Evolutionary conservation across 2,888 invertebrate species (phyloP).

Genomic region (Sesia apiformis): DNA sequence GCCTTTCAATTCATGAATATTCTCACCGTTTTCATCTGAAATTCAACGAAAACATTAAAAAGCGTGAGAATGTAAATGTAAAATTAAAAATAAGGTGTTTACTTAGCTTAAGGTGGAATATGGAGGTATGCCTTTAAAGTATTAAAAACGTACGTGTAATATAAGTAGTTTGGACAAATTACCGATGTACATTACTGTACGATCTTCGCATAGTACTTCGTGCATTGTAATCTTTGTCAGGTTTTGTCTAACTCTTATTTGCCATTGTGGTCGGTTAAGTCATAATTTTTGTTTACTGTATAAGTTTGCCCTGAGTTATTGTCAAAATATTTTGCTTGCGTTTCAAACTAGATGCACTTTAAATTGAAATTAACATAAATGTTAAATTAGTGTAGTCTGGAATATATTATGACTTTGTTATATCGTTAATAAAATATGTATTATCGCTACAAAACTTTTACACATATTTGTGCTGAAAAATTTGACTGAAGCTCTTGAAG

Average conservation of each 20-base stretch:
- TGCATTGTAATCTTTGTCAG: conserved; percentile 64
- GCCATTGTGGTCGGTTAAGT: conserved; percentile 20
- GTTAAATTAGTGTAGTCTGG: too few species aligned
- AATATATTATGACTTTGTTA: too few species aligned
- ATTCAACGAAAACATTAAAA: conserved; percentile 11
- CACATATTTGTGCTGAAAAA: background rate
- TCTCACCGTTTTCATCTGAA: background rate
- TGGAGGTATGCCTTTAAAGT: conserved; percentile 65
- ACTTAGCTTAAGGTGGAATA: conserved; percentile 53
- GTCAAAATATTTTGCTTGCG: too few species aligned
- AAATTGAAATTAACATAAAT: too few species aligned
- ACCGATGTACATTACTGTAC: conserved; percentile 68
- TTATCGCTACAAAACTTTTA: background rate
- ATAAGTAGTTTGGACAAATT: conserved; percentile 55
- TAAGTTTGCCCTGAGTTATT: too few species aligned
- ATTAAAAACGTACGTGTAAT: conserved; percentile 65
- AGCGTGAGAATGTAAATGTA: conserved; percentile 14
- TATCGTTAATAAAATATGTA: background rate
- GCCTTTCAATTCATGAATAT: conserved; percentile 33
- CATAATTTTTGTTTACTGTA: background rate
- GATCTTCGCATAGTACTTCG: conserved; percentile 64
- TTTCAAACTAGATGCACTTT: too few species aligned
- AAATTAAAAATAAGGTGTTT: conserved; percentile 31
- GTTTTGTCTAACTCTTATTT: conserved; percentile 25
- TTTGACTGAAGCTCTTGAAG: conserved; percentile 8